phyloP scores from a whole-genome alignment of 2,113 vertebrate genomes.

The Melanerpes aurifrons region DNA sequence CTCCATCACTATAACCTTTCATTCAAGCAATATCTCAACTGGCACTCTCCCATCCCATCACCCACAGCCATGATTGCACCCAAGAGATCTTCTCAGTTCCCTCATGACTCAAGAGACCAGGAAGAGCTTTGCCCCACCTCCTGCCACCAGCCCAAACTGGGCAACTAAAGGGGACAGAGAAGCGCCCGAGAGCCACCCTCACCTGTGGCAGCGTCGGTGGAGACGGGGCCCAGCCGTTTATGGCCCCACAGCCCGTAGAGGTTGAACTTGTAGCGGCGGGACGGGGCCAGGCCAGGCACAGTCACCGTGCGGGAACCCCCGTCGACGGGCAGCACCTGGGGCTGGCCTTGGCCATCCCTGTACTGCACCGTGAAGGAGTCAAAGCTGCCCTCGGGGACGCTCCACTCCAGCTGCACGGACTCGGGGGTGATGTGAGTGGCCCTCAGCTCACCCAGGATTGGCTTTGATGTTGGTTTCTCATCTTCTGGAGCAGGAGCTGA shows the following conservation, averaged over 20 bases:
- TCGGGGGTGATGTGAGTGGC: neutral
- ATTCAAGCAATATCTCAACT: neutral
- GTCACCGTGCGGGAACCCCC: too few species aligned
- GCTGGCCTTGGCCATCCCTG: too few species aligned
- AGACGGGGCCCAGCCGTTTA: slow-evolving; percentile 38
- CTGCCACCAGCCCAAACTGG: too few species aligned
- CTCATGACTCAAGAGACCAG: neutral
- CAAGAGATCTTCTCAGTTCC: neutral
- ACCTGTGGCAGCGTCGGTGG: slow-evolving; percentile 38
- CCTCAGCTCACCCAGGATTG: neutral
- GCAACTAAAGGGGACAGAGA: neutral
- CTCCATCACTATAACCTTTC: neutral
- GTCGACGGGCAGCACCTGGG: neutral
- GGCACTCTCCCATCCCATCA: too few species aligned
- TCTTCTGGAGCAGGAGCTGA: too few species aligned
- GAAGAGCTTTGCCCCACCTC: accelerated
- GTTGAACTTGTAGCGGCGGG: too few species aligned
- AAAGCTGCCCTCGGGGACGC: too few species aligned
- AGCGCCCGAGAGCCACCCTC: too few species aligned
- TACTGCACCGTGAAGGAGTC: too few species aligned
- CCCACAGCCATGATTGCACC: too few species aligned
- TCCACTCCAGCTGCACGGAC: too few species aligned
- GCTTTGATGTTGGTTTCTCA: neutral
- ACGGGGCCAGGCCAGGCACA: too few species aligned
- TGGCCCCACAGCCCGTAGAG: neutral